Conservation (phyloP, 1,140 invertebrate genomes). For the Achroia grisella region DNA sequence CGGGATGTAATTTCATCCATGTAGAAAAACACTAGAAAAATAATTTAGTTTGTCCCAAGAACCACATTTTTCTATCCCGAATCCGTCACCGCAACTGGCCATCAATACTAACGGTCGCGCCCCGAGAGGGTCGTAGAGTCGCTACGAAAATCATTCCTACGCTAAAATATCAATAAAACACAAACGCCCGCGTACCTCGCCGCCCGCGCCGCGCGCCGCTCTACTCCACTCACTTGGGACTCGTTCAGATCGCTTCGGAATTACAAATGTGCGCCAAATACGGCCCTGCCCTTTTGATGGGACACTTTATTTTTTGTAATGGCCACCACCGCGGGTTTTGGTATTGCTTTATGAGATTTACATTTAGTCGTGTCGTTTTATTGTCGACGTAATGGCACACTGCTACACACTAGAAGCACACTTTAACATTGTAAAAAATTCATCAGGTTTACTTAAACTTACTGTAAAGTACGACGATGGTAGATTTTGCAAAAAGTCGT, state of each 20-base stretch:
- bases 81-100: conserved; percentile 34
- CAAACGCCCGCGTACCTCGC: conserved; percentile 22
- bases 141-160: conserved; percentile 64
- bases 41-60: too few species aligned
- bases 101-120: conserved; percentile 54
- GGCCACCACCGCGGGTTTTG: conserved; percentile 35
- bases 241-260: conserved; percentile 38
- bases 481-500: too few species aligned
- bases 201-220: conserved; percentile 12
- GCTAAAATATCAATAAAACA: conserved; percentile 73
- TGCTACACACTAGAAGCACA: conserved; percentile 9
- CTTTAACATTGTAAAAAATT: conserved; percentile 32
- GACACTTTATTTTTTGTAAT: conserved; percentile 67
- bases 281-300: conserved; percentile 52
- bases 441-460: conserved; percentile 1
- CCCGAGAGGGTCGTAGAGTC: conserved; percentile 53
- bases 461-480: too few species aligned
- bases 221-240: conserved; percentile 23
- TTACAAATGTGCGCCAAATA: conserved; percentile 48
- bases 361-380: conserved; percentile 59
- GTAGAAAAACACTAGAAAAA: too few species aligned
- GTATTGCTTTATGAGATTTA: conserved; percentile 50
- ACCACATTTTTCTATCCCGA: conserved; percentile 2
- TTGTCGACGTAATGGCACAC: conserved; percentile 32
- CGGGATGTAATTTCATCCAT: too few species aligned